Evolutionary conservation across 1,140 invertebrate genomes (phyloP).

Genomic region (Heliconius himera): DNA sequence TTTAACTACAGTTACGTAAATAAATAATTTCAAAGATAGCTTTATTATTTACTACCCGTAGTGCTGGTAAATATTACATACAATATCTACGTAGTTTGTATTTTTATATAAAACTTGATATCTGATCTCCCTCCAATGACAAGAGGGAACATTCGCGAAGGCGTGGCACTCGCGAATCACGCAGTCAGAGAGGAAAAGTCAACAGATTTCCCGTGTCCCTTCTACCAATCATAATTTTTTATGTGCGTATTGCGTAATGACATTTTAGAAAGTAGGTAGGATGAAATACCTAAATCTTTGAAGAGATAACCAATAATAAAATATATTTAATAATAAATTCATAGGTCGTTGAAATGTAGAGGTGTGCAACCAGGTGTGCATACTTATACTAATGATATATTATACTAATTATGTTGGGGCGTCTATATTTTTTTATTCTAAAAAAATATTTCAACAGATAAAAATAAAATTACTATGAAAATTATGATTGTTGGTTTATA

Average conservation of each 20-base stretch:
- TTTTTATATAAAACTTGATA: constrained; percentile 28
- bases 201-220: constrained; percentile 62
- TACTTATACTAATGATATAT: too few relatives aligned
- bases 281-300: background rate
- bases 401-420: too few relatives aligned
- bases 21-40: too few relatives aligned
- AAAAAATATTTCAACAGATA: too few relatives aligned
- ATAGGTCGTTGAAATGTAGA: background rate
- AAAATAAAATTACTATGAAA: too few relatives aligned
- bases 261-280: background rate
- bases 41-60: background rate
- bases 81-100: background rate
- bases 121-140: constrained; percentile 29
- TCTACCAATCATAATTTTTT: constrained; percentile 52
- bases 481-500: too few relatives aligned
- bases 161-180: constrained; percentile 65
- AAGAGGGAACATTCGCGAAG: constrained; percentile 50
- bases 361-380: too few relatives aligned
- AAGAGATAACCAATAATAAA: background rate
- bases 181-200: constrained; percentile 76
- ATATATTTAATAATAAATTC: background rate
- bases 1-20: too few relatives aligned
- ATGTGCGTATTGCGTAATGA: constrained; percentile 14
- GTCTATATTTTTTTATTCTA: too few relatives aligned
- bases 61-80: background rate